Percentiles rank a stretch among this genome's conserved stretches.
Evolutionary conservation across 2,888 invertebrate species (phyloP).

Genomic region (Drosophila subsilvestris): DNA sequence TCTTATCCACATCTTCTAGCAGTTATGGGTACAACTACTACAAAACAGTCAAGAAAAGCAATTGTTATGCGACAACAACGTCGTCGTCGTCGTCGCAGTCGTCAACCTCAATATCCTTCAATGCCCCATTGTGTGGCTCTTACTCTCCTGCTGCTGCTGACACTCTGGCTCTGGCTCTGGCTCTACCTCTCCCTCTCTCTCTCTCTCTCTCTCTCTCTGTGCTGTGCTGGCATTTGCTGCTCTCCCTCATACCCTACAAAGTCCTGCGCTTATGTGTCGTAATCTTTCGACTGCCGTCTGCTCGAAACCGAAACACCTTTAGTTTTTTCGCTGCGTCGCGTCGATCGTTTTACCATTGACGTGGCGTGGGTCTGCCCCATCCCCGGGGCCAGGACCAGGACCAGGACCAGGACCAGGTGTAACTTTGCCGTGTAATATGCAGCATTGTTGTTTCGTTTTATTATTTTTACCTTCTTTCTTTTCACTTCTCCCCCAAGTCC

Average conservation of each 20-base stretch:
- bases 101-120: conserved; percentile 40
- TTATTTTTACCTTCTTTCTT: conserved; percentile 34
- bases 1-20: background rate
- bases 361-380: conserved; percentile 56
- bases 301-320: conserved; percentile 74
- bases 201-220: conserved; percentile 1
- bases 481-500: conserved; percentile 42
- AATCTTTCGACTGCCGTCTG: conserved; percentile 53
- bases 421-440: conserved; percentile 57
- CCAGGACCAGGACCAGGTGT: conserved; percentile 54
- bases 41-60: conserved; percentile 41
- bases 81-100: conserved; percentile 9
- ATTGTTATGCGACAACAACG: conserved; percentile 45
- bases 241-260: conserved; percentile 15
- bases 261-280: conserved; percentile 54
- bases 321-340: conserved; percentile 36
- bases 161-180: conserved; percentile 3
- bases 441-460: conserved; percentile 49
- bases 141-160: background rate
- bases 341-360: conserved; percentile 27
- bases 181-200: conserved; percentile 1
- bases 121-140: conserved; percentile 34
- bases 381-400: background rate
- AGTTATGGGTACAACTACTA: conserved; percentile 19
- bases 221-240: conserved; percentile 17